Conservation (phyloP, 2,888 invertebrate species). For the Drosophila percnosoma region DNA sequence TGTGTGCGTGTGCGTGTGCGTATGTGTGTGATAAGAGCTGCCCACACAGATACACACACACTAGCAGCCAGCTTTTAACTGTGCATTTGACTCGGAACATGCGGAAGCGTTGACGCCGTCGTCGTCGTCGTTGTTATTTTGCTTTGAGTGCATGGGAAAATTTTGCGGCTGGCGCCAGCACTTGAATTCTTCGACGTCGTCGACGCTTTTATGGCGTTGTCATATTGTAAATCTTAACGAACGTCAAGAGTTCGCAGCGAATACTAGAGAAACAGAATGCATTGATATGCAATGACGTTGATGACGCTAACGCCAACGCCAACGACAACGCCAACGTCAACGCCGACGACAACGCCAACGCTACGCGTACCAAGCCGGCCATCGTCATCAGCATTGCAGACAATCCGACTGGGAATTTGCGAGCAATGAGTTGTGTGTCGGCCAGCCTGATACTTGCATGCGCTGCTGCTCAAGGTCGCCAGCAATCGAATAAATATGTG, state of each 20-base stretch:
- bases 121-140: constrained; percentile 1
- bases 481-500: not conserved
- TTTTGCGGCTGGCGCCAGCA: constrained; percentile 53
- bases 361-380: constrained; percentile 4
- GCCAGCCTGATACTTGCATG: constrained; percentile 41
- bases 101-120: constrained; percentile 60
- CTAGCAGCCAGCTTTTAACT: constrained; percentile 38
- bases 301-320: constrained; percentile 12
- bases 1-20: constrained; percentile 13
- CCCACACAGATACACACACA: constrained; percentile 17
- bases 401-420: constrained; percentile 50
- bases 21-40: constrained; percentile 38
- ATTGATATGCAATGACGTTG: constrained; percentile 42
- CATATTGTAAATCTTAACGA: constrained; percentile 46
- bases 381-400: constrained; percentile 45
- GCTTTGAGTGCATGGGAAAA: constrained; percentile 45
- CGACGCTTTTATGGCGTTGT: constrained; percentile 23
- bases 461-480: constrained; percentile 58
- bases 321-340: not conserved
- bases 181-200: constrained; percentile 34
- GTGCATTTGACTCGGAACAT: constrained; percentile 55
- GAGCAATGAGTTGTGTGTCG: constrained; percentile 23
- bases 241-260: constrained; percentile 6
- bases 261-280: constrained; percentile 23
- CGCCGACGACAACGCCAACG: not conserved